These are phyloP conservation scores for Gymnocypris eckloni DNA, from an alignment of 2,797 vertebrate genomes.

Conservation along the genomic window DNA sequence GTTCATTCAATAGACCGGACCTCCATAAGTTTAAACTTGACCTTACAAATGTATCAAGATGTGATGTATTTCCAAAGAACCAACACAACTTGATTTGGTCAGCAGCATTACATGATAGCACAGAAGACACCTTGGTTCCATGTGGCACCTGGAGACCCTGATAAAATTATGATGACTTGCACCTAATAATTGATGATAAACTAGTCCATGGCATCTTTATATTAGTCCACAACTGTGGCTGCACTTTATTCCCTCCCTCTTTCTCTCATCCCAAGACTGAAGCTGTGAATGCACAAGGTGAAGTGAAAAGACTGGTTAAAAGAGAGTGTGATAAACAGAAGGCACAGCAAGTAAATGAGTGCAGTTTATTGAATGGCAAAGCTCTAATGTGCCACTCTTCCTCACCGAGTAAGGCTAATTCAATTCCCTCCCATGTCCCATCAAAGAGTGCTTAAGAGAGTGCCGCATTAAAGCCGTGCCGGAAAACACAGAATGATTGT, in stretches of 20 bases:
- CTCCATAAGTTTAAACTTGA: constrained; percentile 31
- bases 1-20: constrained; percentile 34
- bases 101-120: constrained; percentile 12
- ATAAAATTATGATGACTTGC: constrained; percentile 45
- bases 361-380: constrained; percentile 74
- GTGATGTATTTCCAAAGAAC: constrained; percentile 48
- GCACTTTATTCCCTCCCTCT: constrained; percentile 12
- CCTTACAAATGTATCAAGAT: constrained; percentile 41
- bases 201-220: constrained; percentile 35
- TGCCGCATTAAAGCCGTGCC: constrained; percentile 71
- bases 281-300: constrained; percentile 16
- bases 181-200: constrained; percentile 43
- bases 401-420: constrained; percentile 74
- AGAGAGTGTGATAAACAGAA: constrained; percentile 54
- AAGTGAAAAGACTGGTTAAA: constrained; percentile 47
- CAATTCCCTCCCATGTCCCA: constrained; percentile 69
- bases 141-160: constrained; percentile 15
- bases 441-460: constrained; percentile 69
- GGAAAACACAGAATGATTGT: constrained; percentile 77
- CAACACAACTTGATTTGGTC: constrained; percentile 25
- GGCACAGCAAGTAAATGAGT: constrained; percentile 68
- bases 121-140: background rate
- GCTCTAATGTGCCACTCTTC: constrained; percentile 74
- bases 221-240: constrained; percentile 3
- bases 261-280: background rate